A percentile compares a stretch with the other conserved stretches of the same genome.
These are phyloP conservation scores for Dasypogon diadema DNA, from an alignment of 2,888 invertebrate species.

Conservation along the genomic window DNA sequence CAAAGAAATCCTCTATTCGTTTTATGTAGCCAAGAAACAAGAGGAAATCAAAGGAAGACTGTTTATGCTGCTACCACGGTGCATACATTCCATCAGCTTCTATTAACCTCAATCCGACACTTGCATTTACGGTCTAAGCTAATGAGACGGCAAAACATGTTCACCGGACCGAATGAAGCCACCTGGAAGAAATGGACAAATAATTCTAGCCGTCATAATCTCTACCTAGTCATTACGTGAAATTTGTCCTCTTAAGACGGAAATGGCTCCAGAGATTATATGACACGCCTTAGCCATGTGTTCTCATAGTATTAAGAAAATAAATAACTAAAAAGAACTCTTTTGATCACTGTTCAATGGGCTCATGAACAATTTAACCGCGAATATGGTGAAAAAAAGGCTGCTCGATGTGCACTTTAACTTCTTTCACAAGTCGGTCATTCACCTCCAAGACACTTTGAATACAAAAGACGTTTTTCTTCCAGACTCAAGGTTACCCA, in stretches of 20 bases:
- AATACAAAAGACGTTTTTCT: conserved; percentile 54
- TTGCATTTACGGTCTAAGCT: not conserved
- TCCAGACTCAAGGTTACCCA: conserved; percentile 34
- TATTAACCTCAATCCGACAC: not conserved
- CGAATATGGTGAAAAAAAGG: not conserved
- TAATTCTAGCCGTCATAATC: not conserved
- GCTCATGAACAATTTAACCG: conserved; percentile 1
- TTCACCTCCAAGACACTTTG: conserved; percentile 53
- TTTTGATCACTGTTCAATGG: not conserved
- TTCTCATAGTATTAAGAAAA: not conserved
- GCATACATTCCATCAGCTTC: not conserved
- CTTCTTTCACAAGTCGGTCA: conserved; percentile 12
- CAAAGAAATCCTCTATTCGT: too few relatives aligned
- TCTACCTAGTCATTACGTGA: not conserved
- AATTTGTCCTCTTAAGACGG: not conserved
- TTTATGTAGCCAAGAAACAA: too few relatives aligned
- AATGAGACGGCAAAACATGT: not conserved
- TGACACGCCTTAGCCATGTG: not conserved
- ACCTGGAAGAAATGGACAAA: not conserved
- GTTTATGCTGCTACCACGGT: not conserved
- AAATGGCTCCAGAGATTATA: not conserved
- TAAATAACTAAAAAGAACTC: not conserved
- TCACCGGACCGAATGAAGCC: not conserved
- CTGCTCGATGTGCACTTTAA: not conserved
- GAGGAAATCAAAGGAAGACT: not conserved